A percentile compares a stretch with the other conserved stretches of the same genome.
These are phyloP conservation scores for Spea bombifrons DNA, from an alignment of 2,113 vertebrate species.

Conservation along the genomic window DNA sequence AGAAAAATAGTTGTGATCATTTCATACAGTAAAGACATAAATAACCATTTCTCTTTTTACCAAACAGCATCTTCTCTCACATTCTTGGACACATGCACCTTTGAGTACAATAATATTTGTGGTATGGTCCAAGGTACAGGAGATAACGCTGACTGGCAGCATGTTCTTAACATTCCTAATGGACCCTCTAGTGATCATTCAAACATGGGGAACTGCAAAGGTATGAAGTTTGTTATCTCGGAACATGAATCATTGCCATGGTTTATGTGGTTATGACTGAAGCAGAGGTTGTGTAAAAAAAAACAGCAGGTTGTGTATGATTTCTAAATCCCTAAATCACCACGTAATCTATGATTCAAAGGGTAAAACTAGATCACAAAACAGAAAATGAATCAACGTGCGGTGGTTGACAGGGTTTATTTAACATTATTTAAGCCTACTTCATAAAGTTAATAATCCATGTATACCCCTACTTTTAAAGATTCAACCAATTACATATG, in stretches of 20 bases:
- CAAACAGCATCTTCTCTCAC: slow-evolving; percentile 72
- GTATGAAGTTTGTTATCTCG: slow-evolving; percentile 62
- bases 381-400: too few species aligned
- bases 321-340: too few species aligned
- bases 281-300: not conserved
- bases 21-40: too few species aligned
- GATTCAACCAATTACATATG: too few species aligned
- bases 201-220: slow-evolving; percentile 77
- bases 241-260: not conserved
- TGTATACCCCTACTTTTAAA: too few species aligned
- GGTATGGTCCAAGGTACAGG: slow-evolving; percentile 85
- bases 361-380: too few species aligned
- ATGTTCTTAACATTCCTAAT: slow-evolving; percentile 54
- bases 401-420: too few species aligned
- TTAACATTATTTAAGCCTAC: too few species aligned
- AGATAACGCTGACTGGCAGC: slow-evolving; percentile 70
- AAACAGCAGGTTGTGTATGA: too few species aligned
- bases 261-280: not conserved
- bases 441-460: too few species aligned
- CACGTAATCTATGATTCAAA: too few species aligned
- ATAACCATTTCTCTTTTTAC: not conserved
- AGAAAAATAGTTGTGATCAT: too few species aligned
- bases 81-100: slow-evolving; percentile 86
- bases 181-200: slow-evolving; percentile 80
- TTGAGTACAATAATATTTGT: slow-evolving; percentile 87